Evolutionary conservation across 1,140 invertebrate genomes (phyloP).

Genomic region (Dufourea novaeangliae): DNA sequence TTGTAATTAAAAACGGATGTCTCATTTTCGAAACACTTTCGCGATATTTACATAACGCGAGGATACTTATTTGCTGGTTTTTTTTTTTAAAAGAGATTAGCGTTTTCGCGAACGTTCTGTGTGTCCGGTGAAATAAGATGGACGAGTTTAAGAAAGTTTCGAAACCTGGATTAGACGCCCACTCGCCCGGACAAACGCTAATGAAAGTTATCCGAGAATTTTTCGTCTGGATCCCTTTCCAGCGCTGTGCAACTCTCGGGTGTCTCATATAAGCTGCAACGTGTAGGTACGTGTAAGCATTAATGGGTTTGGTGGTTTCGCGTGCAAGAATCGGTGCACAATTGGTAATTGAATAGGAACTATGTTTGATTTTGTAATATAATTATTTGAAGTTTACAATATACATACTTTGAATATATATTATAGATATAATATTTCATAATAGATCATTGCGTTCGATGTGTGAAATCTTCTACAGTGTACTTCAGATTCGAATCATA

Average conservation of each 20-base stretch:
- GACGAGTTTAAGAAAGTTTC: background rate
- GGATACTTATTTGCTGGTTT: background rate
- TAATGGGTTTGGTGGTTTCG: background rate
- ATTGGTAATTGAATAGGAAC: no score
- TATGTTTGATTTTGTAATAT: background rate
- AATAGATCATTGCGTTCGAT: no score
- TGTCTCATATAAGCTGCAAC: slow-evolving; percentile 1
- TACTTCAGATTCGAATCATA: no score
- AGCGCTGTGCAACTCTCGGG: no score
- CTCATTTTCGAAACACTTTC: background rate
- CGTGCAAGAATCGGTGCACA: background rate
- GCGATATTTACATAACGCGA: slow-evolving; percentile 32
- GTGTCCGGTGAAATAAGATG: background rate
- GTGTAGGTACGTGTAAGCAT: background rate
- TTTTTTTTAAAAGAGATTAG: no score
- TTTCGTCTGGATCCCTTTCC: background rate
- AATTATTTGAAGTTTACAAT: no score
- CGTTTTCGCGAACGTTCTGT: no score
- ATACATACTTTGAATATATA: no score
- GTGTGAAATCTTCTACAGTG: no score
- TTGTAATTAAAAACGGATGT: background rate
- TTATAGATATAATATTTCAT: no score
- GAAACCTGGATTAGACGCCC: background rate
- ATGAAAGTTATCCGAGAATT: background rate
- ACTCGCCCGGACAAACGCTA: background rate